Evolutionary conservation across 2,888 invertebrate genomes (phyloP).

Genomic region (Trissolcus japonicus): DNA sequence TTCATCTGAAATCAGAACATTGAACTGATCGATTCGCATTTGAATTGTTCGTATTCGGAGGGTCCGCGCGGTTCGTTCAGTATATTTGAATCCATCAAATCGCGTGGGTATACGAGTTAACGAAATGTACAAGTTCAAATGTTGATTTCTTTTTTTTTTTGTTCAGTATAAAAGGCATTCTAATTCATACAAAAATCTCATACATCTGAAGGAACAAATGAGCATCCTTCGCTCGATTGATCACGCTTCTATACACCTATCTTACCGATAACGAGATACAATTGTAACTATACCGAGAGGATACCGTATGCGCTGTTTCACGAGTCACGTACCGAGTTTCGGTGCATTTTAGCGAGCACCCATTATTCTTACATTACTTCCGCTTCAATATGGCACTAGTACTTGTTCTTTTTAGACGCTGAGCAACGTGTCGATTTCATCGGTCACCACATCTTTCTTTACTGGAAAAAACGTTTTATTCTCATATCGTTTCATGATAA

Average conservation of each 20-base stretch:
- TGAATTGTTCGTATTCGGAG: not conserved
- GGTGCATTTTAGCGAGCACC: slow-evolving; percentile 49
- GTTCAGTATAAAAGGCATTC: slow-evolving; percentile 60
- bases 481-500: not conserved
- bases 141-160: no score
- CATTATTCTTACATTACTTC: slow-evolving; percentile 13
- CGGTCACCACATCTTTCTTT: slow-evolving; percentile 5
- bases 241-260: slow-evolving; percentile 63
- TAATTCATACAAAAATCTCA: slow-evolving; percentile 63
- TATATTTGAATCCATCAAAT: slow-evolving; percentile 11
- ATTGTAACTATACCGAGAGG: slow-evolving; percentile 50
- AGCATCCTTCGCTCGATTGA: slow-evolving; percentile 55
- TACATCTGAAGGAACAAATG: slow-evolving; percentile 55
- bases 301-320: slow-evolving; percentile 45
- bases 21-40: not conserved
- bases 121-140: slow-evolving; percentile 55
- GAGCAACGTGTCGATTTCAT: slow-evolving; percentile 52
- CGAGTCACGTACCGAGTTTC: slow-evolving; percentile 38
- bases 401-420: slow-evolving; percentile 30
- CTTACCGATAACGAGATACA: slow-evolving; percentile 65
- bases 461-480: no score
- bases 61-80: not conserved
- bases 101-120: slow-evolving; percentile 54
- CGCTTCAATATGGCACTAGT: slow-evolving; percentile 49
- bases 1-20: not conserved